Base-by-base conservation (phyloP, 1,140 invertebrate genomes). In the Rhopalosiphum maidis region DNA sequence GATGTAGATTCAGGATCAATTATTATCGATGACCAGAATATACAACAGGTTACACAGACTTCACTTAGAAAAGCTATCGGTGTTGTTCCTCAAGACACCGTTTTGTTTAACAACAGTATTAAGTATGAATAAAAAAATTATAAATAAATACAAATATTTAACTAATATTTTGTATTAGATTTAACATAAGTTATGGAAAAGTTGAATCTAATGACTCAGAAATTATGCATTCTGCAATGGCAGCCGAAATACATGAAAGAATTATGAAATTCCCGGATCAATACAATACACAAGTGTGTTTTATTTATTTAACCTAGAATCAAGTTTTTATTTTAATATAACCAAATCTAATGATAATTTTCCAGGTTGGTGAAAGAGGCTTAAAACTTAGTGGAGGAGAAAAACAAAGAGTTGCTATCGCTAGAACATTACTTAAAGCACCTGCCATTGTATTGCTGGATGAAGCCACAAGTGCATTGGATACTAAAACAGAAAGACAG, bases 1-100 rank as follows among this genome's bases (percentile, higher is more conserved):
- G 99, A 99, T 95, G 97, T 99, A 11, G 96, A 98, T 94, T 96
- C 96, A 94, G 99, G 99, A 2, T 96, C 96, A 0, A 98, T 99
- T 93, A 94, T 97, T 18, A 97, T 99, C 93, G 99, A 99, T 96
- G 98, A 96, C 89, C 95, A 97, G 95, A 97, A 99, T 95, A 96
- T 99, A 43, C 96, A 97, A 94, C 96, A 96, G 41, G 97, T 99
- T 5, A 97, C 96, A 85, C 98, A 98, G 95, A 96, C 96, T 85
- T 98, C 97, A 30, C 95, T 99, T 43, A 95, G 98, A 54, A 96
- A 96, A 94, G 95, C 96, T 35, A 98, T 99, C 94, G 99, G 98
- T 60, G 98, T 99, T 48, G 99, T 99, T 60, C 99, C 99, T 3
- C 99, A 99, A 95, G 99, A 99, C 95, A 99, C 99, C 30, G 99